Conservation (phyloP, 2,888 invertebrate genomes). For the Campoletis raptor region DNA sequence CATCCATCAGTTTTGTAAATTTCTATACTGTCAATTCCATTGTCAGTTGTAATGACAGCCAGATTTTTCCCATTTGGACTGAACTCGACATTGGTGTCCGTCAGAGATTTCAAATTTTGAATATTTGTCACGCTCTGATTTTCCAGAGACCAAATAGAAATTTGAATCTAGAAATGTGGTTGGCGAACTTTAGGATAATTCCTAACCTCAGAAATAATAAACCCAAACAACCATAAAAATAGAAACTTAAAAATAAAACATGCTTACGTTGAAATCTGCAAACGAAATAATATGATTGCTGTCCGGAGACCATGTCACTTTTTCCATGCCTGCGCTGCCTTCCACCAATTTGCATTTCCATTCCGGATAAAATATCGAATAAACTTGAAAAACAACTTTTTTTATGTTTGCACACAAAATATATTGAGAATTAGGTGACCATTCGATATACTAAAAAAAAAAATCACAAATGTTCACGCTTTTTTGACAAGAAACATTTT, state of each 20-base stretch:
- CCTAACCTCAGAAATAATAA: not conserved
- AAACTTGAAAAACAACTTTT: conserved; percentile 83
- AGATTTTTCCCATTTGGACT: conserved; percentile 77
- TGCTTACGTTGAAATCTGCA: conserved; percentile 85
- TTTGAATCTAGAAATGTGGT: conserved; percentile 76
- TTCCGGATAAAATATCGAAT: conserved; percentile 85
- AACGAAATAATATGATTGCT: conserved; percentile 86
- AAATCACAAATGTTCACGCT: conserved; percentile 18
- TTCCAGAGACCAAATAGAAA: conserved; percentile 80
- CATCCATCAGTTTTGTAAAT: conserved; percentile 80
- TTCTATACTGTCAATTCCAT: conserved; percentile 77
- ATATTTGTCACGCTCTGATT: conserved; percentile 76
- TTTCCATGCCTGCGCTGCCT: conserved; percentile 86
- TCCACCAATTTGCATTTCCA: conserved; percentile 87
- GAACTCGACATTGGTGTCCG: conserved; percentile 74
- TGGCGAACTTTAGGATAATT: not conserved
- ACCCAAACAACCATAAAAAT: not conserved
- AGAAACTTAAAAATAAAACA: not conserved
- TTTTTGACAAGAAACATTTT: not conserved
- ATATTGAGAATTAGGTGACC: conserved; percentile 83
- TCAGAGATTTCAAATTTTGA: conserved; percentile 79
- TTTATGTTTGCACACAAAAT: conserved; percentile 81
- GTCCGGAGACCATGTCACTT: conserved; percentile 86
- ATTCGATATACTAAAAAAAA: conserved; percentile 79
- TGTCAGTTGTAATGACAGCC: conserved; percentile 76